Percentiles rank a stretch among this genome's conserved stretches.
Conservation (phyloP, 2,888 invertebrate genomes). For the Sarcophaga variegata region DNA sequence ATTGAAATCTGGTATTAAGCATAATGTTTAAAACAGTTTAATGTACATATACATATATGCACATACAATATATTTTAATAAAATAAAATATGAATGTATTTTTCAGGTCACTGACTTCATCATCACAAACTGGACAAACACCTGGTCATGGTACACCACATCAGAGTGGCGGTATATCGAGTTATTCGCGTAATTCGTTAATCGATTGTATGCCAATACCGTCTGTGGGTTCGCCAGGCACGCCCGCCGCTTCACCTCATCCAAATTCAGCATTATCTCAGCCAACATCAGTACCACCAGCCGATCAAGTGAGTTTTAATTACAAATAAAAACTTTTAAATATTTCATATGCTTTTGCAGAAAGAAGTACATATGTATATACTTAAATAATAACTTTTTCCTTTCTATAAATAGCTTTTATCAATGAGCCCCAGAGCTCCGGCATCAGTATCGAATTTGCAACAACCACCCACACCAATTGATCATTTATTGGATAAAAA, state of each 20-base stretch:
- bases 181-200: constrained; percentile 84
- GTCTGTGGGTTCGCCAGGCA: constrained; percentile 86
- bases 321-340: background rate
- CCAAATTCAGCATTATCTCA: constrained; percentile 86
- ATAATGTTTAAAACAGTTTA: background rate
- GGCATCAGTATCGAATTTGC: constrained; percentile 81
- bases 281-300: constrained; percentile 86
- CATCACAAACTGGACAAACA: constrained; percentile 70
- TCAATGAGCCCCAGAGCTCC: constrained; percentile 85
- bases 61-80: background rate
- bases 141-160: constrained; percentile 82
- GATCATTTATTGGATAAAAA: constrained; percentile 81
- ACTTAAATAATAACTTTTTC: constrained; percentile 11
- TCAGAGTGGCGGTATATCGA: constrained; percentile 85
- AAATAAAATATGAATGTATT: background rate
- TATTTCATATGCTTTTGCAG: background rate
- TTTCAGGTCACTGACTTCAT: constrained; percentile 55
- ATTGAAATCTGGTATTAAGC: background rate
- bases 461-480: constrained; percentile 82
- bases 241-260: constrained; percentile 86
- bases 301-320: constrained; percentile 80
- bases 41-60: background rate
- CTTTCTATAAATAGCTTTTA: constrained; percentile 73
- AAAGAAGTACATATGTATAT: background rate
- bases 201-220: constrained; percentile 80